These are phyloP conservation scores for Spisula subtruncata DNA, from an alignment of 2,888 invertebrate genomes.

Conservation along the genomic window DNA sequence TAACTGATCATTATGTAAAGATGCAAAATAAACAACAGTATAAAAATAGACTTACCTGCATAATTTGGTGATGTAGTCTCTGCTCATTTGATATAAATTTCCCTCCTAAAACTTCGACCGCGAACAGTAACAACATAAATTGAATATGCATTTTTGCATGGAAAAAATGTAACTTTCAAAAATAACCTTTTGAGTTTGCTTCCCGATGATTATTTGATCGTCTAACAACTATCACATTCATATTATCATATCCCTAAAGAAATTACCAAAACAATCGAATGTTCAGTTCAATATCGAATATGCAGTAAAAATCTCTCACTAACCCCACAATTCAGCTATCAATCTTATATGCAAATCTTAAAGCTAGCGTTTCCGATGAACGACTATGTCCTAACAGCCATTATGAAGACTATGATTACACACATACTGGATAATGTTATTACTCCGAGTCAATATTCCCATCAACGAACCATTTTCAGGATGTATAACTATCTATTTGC, in stretches of 20 bases:
- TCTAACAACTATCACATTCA: background rate
- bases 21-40: no score
- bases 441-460: slow-evolving; percentile 39
- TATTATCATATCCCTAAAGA: background rate
- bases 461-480: background rate
- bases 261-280: background rate
- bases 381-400: background rate
- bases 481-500: slow-evolving; percentile 16
- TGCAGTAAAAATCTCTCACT: background rate
- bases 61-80: slow-evolving; percentile 44
- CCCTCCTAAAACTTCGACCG: slow-evolving; percentile 28
- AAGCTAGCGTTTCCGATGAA: background rate
- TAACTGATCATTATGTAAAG: no score
- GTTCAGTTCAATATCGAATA: background rate
- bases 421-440: slow-evolving; percentile 18
- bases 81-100: slow-evolving; percentile 55
- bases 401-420: slow-evolving; percentile 23
- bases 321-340: background rate
- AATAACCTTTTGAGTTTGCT: background rate
- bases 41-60: slow-evolving; percentile 39
- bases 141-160: background rate
- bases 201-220: background rate
- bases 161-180: background rate
- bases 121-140: slow-evolving; percentile 13
- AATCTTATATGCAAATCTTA: background rate